Evolutionary conservation across 2,797 vertebrate species (phyloP).

Genomic region (Sarcoramphus papa): DNA sequence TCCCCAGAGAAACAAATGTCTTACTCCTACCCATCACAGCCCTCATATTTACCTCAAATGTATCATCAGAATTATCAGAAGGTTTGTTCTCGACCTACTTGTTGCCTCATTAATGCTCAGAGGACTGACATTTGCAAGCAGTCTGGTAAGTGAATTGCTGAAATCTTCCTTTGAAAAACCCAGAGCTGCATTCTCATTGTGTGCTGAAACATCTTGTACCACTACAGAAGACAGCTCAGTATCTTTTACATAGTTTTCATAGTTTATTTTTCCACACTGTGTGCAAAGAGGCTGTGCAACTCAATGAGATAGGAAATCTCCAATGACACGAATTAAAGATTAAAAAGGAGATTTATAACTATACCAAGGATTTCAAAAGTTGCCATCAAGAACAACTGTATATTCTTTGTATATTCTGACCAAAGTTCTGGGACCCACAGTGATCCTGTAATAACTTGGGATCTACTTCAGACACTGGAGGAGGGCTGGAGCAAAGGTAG

Average conservation of each 20-base stretch:
- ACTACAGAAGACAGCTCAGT: not conserved
- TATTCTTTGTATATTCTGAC: not conserved
- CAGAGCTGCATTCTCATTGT: not conserved
- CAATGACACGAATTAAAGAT: not conserved
- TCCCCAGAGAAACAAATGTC: not conserved
- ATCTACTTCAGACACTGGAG: not conserved
- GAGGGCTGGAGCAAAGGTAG: not conserved
- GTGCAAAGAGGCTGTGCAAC: not conserved
- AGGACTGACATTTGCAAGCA: not conserved
- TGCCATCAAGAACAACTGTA: not conserved
- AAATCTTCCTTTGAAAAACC: not conserved
- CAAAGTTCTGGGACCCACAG: not conserved
- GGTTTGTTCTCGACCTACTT: not conserved
- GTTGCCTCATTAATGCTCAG: not conserved
- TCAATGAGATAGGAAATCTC: not conserved
- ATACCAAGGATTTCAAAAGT: not conserved
- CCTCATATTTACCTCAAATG: not conserved
- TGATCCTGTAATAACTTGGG: not conserved
- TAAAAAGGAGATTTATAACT: not conserved
- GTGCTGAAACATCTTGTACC: not conserved
- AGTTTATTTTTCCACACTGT: not conserved
- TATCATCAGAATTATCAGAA: not conserved
- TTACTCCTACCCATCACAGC: not conserved
- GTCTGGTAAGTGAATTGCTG: not conserved
- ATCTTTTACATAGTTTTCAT: not conserved